Conservation (phyloP, 2,888 invertebrate species). For the Monoplex corrugatus region DNA sequence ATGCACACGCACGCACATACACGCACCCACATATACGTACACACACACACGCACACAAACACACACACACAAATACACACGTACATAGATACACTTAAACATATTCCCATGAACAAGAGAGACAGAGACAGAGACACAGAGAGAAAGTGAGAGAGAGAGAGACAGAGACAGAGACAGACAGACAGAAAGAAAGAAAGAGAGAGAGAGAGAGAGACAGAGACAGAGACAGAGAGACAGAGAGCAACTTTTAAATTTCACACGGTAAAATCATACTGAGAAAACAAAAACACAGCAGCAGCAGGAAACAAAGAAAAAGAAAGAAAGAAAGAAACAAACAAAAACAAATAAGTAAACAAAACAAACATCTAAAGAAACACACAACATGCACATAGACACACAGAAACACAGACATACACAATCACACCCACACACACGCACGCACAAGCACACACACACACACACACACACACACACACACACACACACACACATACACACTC, state of each 20-base stretch:
- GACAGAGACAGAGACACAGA: background rate
- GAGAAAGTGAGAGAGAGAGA: too few species aligned
- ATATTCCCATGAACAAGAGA: background rate
- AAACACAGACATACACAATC: background rate
- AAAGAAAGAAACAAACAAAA: too few species aligned
- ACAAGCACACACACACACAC: background rate
- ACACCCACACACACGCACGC: background rate
- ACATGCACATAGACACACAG: background rate
- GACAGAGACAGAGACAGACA: too few species aligned
- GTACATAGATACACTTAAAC: background rate
- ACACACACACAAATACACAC: background rate
- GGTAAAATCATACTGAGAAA: too few species aligned
- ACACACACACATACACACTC: background rate
- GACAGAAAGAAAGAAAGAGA: too few species aligned
- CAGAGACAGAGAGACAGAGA: too few species aligned
- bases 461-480: background rate
- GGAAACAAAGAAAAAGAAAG: too few species aligned
- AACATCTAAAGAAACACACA: background rate
- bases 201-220: too few species aligned
- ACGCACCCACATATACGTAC: background rate
- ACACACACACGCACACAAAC: background rate
- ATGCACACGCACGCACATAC: background rate
- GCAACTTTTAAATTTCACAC: too few species aligned
- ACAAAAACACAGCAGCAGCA: too few species aligned
- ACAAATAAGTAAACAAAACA: constrained; percentile 17